Evolutionary conservation across 2,888 invertebrate genomes (phyloP).

Genomic region (Nemotelus nigrinus): DNA sequence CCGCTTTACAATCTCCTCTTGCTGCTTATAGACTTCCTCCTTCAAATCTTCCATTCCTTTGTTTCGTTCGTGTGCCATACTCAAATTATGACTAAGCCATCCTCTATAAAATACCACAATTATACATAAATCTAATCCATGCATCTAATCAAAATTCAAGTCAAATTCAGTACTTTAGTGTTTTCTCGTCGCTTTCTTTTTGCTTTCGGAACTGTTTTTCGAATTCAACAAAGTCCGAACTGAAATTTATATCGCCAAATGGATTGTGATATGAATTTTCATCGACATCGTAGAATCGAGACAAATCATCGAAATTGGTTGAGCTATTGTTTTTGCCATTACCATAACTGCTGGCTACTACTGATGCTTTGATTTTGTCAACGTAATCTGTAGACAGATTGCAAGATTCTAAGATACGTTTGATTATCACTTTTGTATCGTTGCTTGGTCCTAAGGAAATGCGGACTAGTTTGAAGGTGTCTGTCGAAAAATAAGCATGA

Average conservation of each 20-base stretch:
- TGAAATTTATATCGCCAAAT: conserved; percentile 52
- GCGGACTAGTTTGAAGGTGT: conserved; percentile 77
- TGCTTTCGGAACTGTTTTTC: conserved; percentile 51
- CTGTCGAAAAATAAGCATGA: conserved; percentile 60
- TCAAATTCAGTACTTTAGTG: conserved; percentile 49
- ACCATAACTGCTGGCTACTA: background rate
- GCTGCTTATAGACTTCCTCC: conserved; percentile 74
- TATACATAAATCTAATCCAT: conserved; percentile 46
- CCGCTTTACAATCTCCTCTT: conserved; percentile 58
- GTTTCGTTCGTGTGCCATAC: conserved; percentile 73
- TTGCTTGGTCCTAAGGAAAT: conserved; percentile 76
- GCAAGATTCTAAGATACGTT: conserved; percentile 79
- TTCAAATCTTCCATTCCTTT: conserved; percentile 73
- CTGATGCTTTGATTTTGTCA: conserved; percentile 71
- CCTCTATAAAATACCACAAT: conserved; percentile 65
- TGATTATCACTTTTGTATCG: conserved; percentile 78
- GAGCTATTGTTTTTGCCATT: conserved; percentile 2
- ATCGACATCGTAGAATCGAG: conserved; percentile 43
- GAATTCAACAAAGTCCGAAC: conserved; percentile 51
- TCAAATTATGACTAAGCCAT: conserved; percentile 80
- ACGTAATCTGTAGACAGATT: conserved; percentile 88
- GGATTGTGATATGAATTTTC: conserved; percentile 31
- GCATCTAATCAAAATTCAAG: conserved; percentile 51
- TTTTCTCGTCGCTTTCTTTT: conserved; percentile 48
- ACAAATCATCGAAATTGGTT: conserved; percentile 36